Evolutionary conservation across 2,797 vertebrate genomes (phyloP).

Genomic region (Sardinella longiceps): DNA sequence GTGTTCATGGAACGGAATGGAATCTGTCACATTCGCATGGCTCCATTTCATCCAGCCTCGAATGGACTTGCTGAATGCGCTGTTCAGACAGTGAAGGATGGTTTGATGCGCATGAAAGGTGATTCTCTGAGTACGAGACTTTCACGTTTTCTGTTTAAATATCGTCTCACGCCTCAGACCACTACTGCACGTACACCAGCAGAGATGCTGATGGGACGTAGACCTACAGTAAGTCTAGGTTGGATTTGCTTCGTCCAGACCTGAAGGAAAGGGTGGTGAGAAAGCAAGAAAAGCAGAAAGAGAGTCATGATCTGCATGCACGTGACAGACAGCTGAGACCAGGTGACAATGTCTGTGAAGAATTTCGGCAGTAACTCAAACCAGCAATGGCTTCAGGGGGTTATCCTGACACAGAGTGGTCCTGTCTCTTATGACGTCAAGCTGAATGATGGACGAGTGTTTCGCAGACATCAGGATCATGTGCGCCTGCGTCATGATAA

Average conservation of each 20-base stretch:
- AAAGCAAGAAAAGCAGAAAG: not conserved
- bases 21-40: too few relatives aligned
- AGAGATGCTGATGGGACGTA: slow-evolving; percentile 20
- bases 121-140: too few relatives aligned
- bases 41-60: not conserved
- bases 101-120: too few relatives aligned
- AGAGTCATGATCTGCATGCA: not conserved
- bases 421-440: slow-evolving; percentile 41
- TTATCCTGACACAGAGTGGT: slow-evolving; percentile 26
- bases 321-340: slow-evolving; percentile 13
- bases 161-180: slow-evolving; percentile 8
- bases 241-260: slow-evolving; percentile 35
- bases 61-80: not conserved
- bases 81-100: not conserved
- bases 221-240: too few relatives aligned
- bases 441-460: slow-evolving; percentile 35
- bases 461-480: slow-evolving; percentile 42
- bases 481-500: not conserved
- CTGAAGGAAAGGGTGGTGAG: not conserved
- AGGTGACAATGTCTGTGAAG: too few relatives aligned
- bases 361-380: too few relatives aligned
- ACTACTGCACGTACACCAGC: not conserved
- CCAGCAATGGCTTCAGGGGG: slow-evolving; percentile 21
- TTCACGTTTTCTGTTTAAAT: slow-evolving; percentile 36
- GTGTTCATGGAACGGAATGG: too few relatives aligned